Evolutionary conservation across 1,140 invertebrate species (phyloP).

Genomic region (Drosophila yakuba): DNA sequence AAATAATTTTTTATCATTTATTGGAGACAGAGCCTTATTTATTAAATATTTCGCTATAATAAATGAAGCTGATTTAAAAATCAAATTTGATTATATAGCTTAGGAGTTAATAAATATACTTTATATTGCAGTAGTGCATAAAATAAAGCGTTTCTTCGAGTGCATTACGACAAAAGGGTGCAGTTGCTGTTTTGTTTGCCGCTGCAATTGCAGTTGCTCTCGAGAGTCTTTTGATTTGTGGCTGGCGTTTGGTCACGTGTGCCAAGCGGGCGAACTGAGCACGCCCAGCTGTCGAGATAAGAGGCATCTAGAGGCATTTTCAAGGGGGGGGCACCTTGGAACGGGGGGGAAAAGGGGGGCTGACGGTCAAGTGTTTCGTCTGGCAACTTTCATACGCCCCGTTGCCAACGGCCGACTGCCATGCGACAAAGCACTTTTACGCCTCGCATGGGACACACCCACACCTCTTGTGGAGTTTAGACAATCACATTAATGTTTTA

Average conservation of each 20-base stretch:
- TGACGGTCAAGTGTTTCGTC: constrained; percentile 66
- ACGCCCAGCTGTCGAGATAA: constrained; percentile 63
- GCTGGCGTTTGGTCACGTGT: constrained; percentile 67
- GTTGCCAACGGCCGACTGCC: constrained; percentile 45
- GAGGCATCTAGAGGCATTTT: constrained; percentile 26
- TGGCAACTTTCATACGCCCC: constrained; percentile 44
- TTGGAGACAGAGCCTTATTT: no score
- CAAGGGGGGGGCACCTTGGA: background rate
- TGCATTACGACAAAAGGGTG: constrained; percentile 59
- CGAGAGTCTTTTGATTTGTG: constrained; percentile 56
- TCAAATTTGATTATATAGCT: no score
- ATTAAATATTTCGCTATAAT: no score
- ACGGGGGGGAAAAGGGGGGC: background rate
- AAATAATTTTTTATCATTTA: no score
- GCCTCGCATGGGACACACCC: constrained; percentile 34
- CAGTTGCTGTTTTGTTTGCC: constrained; percentile 36
- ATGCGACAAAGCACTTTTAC: constrained; percentile 32
- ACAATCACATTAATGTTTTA: constrained; percentile 34
- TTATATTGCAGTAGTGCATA: no score
- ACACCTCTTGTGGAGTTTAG: background rate
- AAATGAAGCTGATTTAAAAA: no score
- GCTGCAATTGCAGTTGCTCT: constrained; percentile 35
- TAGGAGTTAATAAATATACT: no score
- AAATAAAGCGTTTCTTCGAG: background rate
- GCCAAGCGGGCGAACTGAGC: constrained; percentile 30